Conservation (phyloP, 2,113 vertebrate genomes). For the Felis chaus region DNA sequence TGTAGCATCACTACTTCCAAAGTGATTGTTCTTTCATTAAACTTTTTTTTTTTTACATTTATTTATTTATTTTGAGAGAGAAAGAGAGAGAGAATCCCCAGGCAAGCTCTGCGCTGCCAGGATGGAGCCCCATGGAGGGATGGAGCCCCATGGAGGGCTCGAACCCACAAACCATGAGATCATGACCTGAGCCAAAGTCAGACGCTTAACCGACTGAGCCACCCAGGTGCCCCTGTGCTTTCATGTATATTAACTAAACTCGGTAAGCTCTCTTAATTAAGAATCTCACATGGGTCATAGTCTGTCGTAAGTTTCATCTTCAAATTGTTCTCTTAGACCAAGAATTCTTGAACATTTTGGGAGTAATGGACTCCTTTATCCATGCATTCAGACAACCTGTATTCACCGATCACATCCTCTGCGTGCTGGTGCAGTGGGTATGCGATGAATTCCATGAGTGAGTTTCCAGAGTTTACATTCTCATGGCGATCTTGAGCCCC, state of each 20-base stretch:
- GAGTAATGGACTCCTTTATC: background rate
- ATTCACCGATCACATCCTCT: background rate
- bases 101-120: too few relatives aligned
- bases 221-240: too few relatives aligned
- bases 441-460: background rate
- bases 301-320: background rate
- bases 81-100: too few relatives aligned
- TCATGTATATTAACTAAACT: background rate
- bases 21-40: background rate
- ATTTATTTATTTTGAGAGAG: too few relatives aligned
- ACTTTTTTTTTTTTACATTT: background rate
- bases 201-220: too few relatives aligned
- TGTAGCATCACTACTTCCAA: background rate
- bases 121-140: too few relatives aligned
- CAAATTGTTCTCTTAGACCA: background rate
- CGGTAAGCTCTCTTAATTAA: background rate
- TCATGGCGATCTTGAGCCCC: constrained; percentile 89
- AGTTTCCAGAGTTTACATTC: constrained; percentile 70
- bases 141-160: too few relatives aligned
- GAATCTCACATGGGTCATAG: background rate
- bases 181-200: too few relatives aligned
- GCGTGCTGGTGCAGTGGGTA: background rate
- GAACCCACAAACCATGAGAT: too few relatives aligned
- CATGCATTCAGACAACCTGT: background rate
- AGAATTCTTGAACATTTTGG: background rate